Evolutionary conservation across 2,113 vertebrate genomes (phyloP), one percentile per base, ranked within the genome.

Genomic region (Camelus bactrianus): DNA sequence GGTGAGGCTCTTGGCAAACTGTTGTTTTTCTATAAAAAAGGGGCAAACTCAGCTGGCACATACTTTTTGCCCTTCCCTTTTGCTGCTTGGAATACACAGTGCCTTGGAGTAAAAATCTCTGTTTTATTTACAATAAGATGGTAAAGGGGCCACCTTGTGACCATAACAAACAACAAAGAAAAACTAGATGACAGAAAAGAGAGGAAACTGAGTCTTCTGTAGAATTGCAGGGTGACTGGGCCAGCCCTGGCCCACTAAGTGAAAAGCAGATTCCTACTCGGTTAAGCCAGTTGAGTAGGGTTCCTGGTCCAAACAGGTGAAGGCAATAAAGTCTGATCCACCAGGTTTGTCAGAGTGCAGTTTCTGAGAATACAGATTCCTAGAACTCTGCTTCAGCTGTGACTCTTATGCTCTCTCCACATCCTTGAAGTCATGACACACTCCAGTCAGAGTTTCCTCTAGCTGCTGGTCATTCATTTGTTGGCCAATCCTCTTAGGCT

Each of bases 61-160:
- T 30, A 93, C 7, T 46, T 79, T 89, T 69, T 42, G 8, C 32
- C 30, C 22, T 42, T 83, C 32, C 35, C 75, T 50, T n/a, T 64
- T 90, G 70, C 38, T 88, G 8, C 30, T 70, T 60, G 77, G 24
- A 87, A 90, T 89, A 28, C 30, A 90, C 58, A 77, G 69, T 69
- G 46, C 46, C 60, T 32, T 22, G 3, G 24, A 38, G 24, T 56
- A 56, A 90, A 52, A 54, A 69, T 17, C 35, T 79, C 62, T 28
- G 32, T 35, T 89, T 89, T 76, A 76, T 20, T 64, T 64, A 64
- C 42, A 32, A 38, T 30, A 15, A 28, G 56, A 50, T 52, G 17
- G 6, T 81, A 76, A 93, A 93, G 64, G 14, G 32, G 24, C 14
- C 24, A 70, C 92, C 15, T 91, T 93, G 65, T 58, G 42, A 96